Percentiles rank a stretch among this genome's conserved stretches.
phyloP scores from a whole-genome alignment of 2,113 vertebrate genomes.

The Malurus melanocephalus region DNA sequence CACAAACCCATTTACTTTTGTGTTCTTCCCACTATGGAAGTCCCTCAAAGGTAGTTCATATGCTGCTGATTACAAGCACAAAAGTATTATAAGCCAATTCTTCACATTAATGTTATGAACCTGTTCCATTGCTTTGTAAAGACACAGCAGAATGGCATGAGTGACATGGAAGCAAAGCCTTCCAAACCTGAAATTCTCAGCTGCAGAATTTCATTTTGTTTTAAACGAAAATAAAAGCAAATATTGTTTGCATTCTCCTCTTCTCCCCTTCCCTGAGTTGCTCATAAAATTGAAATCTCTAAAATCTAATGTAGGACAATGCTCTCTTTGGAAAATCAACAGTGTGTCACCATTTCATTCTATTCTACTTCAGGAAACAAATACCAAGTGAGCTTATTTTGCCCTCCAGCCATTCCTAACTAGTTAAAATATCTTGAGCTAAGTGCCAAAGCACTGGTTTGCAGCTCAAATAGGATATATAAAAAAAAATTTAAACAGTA shows the following conservation, averaged over 20 bases:
- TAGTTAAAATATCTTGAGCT: neutral
- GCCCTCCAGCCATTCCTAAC: neutral
- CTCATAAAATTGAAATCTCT: neutral
- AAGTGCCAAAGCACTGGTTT: neutral
- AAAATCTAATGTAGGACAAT: neutral
- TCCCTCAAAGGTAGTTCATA: neutral
- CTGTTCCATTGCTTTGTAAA: neutral
- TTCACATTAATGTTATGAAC: neutral
- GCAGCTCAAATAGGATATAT: neutral
- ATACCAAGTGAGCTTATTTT: neutral
- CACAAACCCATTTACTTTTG: neutral
- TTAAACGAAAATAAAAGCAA: neutral
- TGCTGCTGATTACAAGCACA: neutral
- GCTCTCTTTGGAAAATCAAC: neutral
- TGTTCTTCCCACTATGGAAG: neutral
- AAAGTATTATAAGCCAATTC: neutral
- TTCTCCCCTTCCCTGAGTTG: rapidly evolving
- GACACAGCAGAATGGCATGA: neutral
- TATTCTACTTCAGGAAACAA: neutral
- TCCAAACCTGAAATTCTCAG: neutral
- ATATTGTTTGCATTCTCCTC: rapidly evolving
- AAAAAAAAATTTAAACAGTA: neutral
- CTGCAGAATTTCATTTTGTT: neutral
- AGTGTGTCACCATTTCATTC: neutral
- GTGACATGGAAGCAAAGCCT: neutral